phyloP scores from a whole-genome alignment of 35 echinoderm and acorn worm genomes.

The Holothuria glaberrima region DNA sequence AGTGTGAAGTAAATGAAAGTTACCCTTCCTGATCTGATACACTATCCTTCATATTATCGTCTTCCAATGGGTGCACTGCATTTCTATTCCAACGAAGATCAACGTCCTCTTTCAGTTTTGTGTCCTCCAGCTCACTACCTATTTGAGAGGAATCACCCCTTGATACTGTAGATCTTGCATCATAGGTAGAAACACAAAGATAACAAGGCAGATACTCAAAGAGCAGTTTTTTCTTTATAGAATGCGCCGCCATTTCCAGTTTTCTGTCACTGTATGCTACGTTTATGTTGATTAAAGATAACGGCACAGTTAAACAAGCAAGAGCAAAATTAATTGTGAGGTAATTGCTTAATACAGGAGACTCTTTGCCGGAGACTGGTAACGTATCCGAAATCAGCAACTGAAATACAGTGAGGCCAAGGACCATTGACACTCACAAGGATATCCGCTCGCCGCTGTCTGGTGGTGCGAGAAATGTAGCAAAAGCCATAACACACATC shows the following conservation, averaged over 20 bases:
- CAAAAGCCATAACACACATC: slow-evolving; percentile 9
- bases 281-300: neutral
- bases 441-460: slow-evolving; percentile 20
- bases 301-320: slow-evolving; percentile 6
- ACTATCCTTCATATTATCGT: no score
- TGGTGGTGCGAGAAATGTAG: slow-evolving; percentile 19
- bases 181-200: neutral
- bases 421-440: neutral
- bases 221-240: neutral
- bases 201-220: neutral
- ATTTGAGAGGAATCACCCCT: no score
- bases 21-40: no score
- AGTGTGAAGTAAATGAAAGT: no score
- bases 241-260: neutral
- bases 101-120: no score
- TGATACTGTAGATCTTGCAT: no score
- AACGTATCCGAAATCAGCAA: neutral
- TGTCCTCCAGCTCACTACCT: no score
- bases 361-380: neutral
- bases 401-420: slow-evolving; percentile 31
- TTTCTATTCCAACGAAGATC: no score
- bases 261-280: slow-evolving; percentile 1
- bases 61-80: no score
- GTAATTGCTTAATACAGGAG: neutral
- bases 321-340: neutral